Conservation (phyloP, 1,140 invertebrate species). For the Scaptomyza hsui region DNA sequence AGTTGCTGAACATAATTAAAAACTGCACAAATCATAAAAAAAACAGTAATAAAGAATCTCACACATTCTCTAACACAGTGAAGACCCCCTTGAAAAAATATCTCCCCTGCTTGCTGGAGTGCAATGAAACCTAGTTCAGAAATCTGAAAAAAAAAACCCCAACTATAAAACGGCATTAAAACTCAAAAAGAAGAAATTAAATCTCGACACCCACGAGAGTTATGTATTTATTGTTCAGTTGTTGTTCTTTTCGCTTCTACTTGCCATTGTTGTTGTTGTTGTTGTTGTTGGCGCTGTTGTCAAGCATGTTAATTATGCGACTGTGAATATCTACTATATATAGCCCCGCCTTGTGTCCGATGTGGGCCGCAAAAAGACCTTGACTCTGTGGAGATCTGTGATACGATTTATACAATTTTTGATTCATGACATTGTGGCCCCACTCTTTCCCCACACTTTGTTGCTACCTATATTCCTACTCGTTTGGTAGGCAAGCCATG, state of each 20-base stretch:
- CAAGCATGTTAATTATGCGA: slow-evolving; percentile 76
- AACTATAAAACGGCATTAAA: slow-evolving; percentile 46
- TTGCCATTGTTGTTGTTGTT: slow-evolving; percentile 38
- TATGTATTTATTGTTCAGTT: slow-evolving; percentile 6
- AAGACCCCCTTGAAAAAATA: background rate
- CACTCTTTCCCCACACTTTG: background rate
- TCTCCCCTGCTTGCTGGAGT: slow-evolving; percentile 27
- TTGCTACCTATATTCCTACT: slow-evolving; percentile 44
- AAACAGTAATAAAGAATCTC: too few relatives aligned
- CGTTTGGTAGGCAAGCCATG: slow-evolving; percentile 71
- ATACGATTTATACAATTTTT: slow-evolving; percentile 80
- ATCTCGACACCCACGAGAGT: slow-evolving; percentile 63
- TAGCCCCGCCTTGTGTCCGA: slow-evolving; percentile 28
- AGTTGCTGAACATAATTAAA: slow-evolving; percentile 32
- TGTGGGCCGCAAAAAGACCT: slow-evolving; percentile 76
- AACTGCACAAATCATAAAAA: slow-evolving; percentile 47
- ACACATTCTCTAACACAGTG: too few relatives aligned
- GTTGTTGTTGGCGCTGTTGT: slow-evolving; percentile 68
- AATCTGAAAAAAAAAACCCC: slow-evolving; percentile 15
- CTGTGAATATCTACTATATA: slow-evolving; percentile 34
- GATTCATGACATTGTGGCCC: slow-evolving; percentile 66
- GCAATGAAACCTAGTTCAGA: slow-evolving; percentile 48
- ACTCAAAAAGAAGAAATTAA: slow-evolving; percentile 28
- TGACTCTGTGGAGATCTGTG: slow-evolving; percentile 74
- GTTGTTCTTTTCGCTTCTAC: slow-evolving; percentile 4